Conservation (phyloP, 2,888 invertebrate species). For the Tachystola acroxantha region DNA sequence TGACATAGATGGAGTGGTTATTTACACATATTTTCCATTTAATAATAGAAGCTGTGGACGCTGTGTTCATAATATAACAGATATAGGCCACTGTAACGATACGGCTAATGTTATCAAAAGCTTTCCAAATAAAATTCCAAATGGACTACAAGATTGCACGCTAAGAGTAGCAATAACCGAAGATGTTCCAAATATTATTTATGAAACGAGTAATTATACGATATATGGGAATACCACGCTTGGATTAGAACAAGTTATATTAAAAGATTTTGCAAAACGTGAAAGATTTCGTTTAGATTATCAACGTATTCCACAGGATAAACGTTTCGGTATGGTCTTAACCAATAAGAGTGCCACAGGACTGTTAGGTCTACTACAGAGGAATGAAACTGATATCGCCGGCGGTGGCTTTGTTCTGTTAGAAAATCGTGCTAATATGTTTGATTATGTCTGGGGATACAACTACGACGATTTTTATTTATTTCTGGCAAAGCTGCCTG, state of each 20-base stretch:
- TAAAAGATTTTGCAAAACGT: background rate
- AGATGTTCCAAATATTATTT: constrained; percentile 10
- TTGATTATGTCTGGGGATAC: constrained; percentile 11
- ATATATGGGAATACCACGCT: background rate
- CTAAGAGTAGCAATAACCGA: constrained; percentile 8
- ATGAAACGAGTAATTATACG: background rate
- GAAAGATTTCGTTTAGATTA: constrained; percentile 3
- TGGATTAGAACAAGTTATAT: constrained; percentile 7
- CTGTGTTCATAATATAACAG: constrained; percentile 4
- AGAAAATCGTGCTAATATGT: constrained; percentile 8
- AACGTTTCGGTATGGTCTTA: constrained; percentile 2
- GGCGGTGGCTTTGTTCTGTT: constrained; percentile 12
- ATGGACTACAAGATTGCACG: constrained; percentile 11
- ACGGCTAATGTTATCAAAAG: constrained; percentile 1
- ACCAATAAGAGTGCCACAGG: constrained; percentile 10
- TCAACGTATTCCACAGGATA: background rate
- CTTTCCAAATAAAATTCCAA: constrained; percentile 6
- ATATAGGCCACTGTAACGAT: constrained; percentile 11
- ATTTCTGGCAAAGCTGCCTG: constrained; percentile 2
- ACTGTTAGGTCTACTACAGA: constrained; percentile 6
- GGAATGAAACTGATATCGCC: constrained; percentile 8
- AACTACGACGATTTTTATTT: constrained; percentile 5
- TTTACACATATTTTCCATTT: constrained; percentile 16
- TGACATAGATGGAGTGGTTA: background rate
- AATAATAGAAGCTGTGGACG: constrained; percentile 14